phyloP scores from a whole-genome alignment of 2,888 invertebrate species.

The Stenichneumon culpator region DNA sequence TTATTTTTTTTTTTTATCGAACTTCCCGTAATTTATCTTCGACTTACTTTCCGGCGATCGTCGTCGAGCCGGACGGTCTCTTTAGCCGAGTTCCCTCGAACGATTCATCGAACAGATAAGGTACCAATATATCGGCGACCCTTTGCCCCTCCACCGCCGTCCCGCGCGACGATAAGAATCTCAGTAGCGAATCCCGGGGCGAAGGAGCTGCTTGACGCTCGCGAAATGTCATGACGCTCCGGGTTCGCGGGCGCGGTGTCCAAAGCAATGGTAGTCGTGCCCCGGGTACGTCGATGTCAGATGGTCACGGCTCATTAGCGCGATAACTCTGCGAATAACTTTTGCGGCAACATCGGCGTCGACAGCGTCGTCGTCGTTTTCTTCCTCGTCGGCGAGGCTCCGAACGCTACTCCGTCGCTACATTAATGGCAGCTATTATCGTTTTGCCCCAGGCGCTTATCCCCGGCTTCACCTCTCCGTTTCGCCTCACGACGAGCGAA shows the following conservation, averaged over 20 bases:
- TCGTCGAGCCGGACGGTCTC: not conserved
- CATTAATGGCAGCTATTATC: constrained; percentile 74
- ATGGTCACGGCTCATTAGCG: constrained; percentile 81
- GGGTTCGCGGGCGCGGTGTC: constrained; percentile 13
- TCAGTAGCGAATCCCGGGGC: constrained; percentile 16
- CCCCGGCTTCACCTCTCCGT: not conserved
- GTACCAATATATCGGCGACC: constrained; percentile 21
- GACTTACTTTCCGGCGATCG: not conserved
- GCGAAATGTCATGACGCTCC: constrained; percentile 60
- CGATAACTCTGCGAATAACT: constrained; percentile 73
- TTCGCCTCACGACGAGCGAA: not conserved
- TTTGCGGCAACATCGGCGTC: constrained; percentile 50
- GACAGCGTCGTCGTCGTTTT: constrained; percentile 38
- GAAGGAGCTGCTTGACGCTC: constrained; percentile 21
- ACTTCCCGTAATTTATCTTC: not conserved
- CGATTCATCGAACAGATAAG: constrained; percentile 46
- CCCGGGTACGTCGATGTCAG: constrained; percentile 73
- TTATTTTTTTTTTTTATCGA: not conserved
- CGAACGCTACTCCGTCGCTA: constrained; percentile 52
- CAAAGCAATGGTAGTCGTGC: constrained; percentile 55
- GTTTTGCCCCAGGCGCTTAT: constrained; percentile 64
- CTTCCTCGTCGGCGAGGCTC: constrained; percentile 31
- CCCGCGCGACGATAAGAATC: constrained; percentile 52
- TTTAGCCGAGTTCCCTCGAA: not conserved
- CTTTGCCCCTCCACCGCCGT: constrained; percentile 26